These are phyloP conservation scores for Syngnathus acus DNA, from an alignment of 2,797 vertebrate species.

Conservation along the genomic window DNA sequence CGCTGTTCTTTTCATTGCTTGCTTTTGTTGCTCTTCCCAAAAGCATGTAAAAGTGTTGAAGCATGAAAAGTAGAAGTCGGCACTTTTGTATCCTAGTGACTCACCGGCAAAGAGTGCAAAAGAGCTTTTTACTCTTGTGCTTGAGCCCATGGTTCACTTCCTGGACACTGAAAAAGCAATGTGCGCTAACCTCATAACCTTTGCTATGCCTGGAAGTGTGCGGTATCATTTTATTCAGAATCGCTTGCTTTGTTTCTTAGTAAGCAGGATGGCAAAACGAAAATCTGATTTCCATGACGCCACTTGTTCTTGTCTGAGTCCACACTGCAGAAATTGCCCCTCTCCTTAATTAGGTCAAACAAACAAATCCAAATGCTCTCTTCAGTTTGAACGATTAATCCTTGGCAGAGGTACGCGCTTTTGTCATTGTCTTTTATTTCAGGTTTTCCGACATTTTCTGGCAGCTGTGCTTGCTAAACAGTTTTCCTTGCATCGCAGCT, in stretches of 20 bases:
- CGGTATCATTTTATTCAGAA: neutral
- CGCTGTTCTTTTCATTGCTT: conserved; percentile 42
- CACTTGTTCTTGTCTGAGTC: neutral
- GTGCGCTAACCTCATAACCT: neutral
- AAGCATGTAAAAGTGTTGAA: conserved; percentile 54
- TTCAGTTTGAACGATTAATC: neutral
- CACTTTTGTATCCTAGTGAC: conserved; percentile 54
- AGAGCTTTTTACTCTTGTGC: conserved; percentile 33
- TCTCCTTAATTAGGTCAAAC: neutral
- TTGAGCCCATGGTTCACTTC: neutral
- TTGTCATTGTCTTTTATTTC: conserved; percentile 17
- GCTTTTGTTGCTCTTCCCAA: conserved; percentile 43
- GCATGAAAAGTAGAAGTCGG: conserved; percentile 58
- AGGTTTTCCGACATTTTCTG: conserved; percentile 22
- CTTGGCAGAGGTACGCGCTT: neutral
- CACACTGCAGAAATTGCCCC: neutral
- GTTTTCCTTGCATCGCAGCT: conserved; percentile 41
- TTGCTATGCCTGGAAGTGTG: neutral
- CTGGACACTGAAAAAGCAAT: neutral
- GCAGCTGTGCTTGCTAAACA: conserved; percentile 24
- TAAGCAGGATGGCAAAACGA: too few relatives aligned
- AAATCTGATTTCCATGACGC: too few relatives aligned
- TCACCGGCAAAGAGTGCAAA: conserved; percentile 30
- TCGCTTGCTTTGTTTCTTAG: too few relatives aligned
- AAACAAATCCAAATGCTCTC: neutral